Evolutionary conservation across 92 coral and sea anemone species (phyloP).

Genomic region (Porites lobata): DNA sequence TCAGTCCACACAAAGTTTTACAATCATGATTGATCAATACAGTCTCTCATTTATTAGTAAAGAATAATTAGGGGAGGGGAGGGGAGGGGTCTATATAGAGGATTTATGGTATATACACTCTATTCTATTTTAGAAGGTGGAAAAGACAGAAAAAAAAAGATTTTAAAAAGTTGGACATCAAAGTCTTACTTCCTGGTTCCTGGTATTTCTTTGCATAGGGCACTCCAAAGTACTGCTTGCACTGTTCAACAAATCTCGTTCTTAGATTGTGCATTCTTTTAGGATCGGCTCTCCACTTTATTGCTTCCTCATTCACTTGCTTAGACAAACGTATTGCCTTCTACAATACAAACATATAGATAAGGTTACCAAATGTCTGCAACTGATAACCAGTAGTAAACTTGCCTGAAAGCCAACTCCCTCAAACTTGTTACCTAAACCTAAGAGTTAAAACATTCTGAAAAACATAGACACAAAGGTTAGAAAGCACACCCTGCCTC

Average conservation of each 20-base stretch:
- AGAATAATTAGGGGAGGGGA: too few species aligned
- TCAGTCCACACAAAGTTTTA: too few species aligned
- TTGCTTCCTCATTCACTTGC: constrained; percentile 69
- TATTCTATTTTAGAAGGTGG: too few species aligned
- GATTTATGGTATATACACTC: too few species aligned
- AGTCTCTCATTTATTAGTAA: too few species aligned
- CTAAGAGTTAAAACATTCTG: too few species aligned
- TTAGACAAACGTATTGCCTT: constrained; percentile 78
- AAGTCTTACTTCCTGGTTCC: constrained; percentile 85
- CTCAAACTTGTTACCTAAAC: too few species aligned
- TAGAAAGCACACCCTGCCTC: too few species aligned
- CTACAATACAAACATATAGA: constrained; percentile 33
- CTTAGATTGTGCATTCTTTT: constrained; percentile 75
- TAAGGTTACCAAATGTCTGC: background rate
- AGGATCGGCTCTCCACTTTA: constrained; percentile 58
- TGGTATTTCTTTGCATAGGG: constrained; percentile 99
- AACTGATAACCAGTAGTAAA: background rate
- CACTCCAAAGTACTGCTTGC: constrained; percentile 89
- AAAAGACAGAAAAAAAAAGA: background rate
- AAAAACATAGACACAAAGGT: too few species aligned
- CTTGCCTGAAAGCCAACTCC: too few species aligned
- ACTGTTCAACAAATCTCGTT: constrained; percentile 83
- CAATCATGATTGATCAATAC: too few species aligned
- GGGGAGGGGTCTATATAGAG: too few species aligned
- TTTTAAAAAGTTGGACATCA: background rate